Percentiles rank a stretch among this genome's conserved stretches.
Evolutionary conservation across 2,113 vertebrate species (phyloP).

Genomic region (Platysteira castanea): DNA sequence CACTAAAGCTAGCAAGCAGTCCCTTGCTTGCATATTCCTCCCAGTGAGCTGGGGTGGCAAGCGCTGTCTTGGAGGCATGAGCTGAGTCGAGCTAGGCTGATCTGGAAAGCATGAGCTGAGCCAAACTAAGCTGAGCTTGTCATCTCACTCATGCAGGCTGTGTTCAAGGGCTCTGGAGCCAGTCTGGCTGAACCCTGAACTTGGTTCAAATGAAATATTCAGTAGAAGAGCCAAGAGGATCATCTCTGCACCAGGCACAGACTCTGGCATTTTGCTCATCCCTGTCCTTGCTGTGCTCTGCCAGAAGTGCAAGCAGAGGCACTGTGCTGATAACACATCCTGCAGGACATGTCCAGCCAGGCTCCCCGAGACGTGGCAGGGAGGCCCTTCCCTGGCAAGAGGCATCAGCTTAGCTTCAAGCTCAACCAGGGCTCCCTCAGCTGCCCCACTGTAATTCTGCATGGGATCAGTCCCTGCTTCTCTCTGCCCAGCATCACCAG

Average conservation of each 20-base stretch:
- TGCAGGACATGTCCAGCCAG: accelerated
- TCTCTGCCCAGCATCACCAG: background rate
- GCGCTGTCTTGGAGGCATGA: background rate
- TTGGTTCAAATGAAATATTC: background rate
- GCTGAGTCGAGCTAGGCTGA: background rate
- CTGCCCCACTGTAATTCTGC: background rate
- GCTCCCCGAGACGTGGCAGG: accelerated
- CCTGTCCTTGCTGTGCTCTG: accelerated
- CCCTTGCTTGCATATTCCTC: background rate
- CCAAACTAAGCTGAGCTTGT: background rate
- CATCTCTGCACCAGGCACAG: background rate
- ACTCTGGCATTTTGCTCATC: background rate
- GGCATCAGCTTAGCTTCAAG: background rate
- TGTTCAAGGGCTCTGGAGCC: background rate
- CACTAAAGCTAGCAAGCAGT: background rate
- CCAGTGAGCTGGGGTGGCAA: background rate
- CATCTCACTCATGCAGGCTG: background rate
- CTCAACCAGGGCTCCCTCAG: background rate
- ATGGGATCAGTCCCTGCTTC: background rate
- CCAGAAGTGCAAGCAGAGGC: background rate
- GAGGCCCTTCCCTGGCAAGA: background rate
- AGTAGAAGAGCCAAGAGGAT: background rate
- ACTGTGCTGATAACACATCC: background rate
- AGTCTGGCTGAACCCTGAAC: background rate
- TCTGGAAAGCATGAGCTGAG: background rate